A percentile compares a stretch with the other conserved stretches of the same genome.
Conservation (phyloP, 1,140 invertebrate genomes). For the Platyura marginata region DNA sequence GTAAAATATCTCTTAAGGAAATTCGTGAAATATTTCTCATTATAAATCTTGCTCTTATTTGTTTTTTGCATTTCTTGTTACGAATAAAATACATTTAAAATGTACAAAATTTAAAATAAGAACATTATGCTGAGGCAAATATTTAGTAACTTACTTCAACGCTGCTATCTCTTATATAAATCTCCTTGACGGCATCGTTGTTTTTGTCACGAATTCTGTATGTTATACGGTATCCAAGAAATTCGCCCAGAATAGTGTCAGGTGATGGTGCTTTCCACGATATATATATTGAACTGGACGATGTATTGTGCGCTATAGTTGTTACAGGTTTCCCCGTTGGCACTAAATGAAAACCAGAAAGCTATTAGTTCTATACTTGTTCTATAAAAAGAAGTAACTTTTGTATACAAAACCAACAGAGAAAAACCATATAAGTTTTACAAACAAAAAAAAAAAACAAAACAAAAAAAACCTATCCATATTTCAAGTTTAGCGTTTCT, state of each 20-base stretch:
- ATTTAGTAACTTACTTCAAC: slow-evolving; percentile 33
- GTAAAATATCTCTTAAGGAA: too few relatives aligned
- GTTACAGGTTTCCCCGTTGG: slow-evolving; percentile 54
- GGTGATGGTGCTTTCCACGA: slow-evolving; percentile 47
- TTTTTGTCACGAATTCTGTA: slow-evolving; percentile 40
- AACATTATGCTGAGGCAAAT: too few relatives aligned
- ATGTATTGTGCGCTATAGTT: slow-evolving; percentile 49
- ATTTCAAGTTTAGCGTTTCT: too few relatives aligned
- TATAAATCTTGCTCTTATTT: too few relatives aligned
- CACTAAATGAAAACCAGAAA: slow-evolving; percentile 32
- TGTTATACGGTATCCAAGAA: slow-evolving; percentile 52
- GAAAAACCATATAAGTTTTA: too few relatives aligned
- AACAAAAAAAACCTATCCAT: too few relatives aligned
- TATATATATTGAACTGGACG: slow-evolving; percentile 46
- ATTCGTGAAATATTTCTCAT: too few relatives aligned
- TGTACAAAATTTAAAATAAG: too few relatives aligned
- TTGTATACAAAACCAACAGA: too few relatives aligned
- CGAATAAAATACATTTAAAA: too few relatives aligned
- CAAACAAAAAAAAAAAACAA: too few relatives aligned
- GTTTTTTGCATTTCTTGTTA: too few relatives aligned
- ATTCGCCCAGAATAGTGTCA: slow-evolving; percentile 57
- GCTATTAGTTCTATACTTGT: neutral
- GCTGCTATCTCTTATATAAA: slow-evolving; percentile 44
- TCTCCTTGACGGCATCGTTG: slow-evolving; percentile 37
- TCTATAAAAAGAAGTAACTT: neutral